Evolutionary conservation across 2,113 vertebrate genomes (phyloP), one percentile per base, ranked within the genome.

Genomic region (Brachyistius frenatus): DNA sequence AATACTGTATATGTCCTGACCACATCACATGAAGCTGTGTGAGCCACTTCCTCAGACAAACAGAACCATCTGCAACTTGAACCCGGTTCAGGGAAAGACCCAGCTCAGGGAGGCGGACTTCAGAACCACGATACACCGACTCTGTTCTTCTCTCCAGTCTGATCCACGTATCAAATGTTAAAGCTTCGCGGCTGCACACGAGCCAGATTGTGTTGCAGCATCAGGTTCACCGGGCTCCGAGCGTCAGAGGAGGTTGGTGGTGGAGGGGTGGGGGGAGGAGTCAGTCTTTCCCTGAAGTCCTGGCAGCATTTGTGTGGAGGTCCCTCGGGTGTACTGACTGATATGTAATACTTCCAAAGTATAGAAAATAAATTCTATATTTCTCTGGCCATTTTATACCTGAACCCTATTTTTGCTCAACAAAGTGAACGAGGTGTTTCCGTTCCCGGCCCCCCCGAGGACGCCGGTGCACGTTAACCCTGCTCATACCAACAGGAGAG

Each of bases 311-410:
- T 37, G 3, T n/a, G 14, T 39, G 61, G 62, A 65, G 23, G 49
- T 55, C 31, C 4, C 60, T 49, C 16, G 39, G 46, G 7, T 37
- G 23, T 52, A 10, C n/a, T 56, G 33, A 77, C 15, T 9, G 5
- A 68, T 23, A 58, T 7, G 32, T 72, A 72, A 70, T 73, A 46
- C 31, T 69, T 44, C 31, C 60, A 46, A 89, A 46, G 30, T 31
- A 46, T 0, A 56, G 5, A 41, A 76, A 62, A 33, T 8, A 65
- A 55, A 70, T 6, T 5, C 52, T n/a, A 65, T 7, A 46, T 36
- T 5, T 74, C 68, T 72, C 46, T 65, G 73, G 53, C 69, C 64
- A 69, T 73, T 85, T 63, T 30, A 47, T 15, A 35, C 56, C 62
- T 50, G 44, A 1, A 36, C 11, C 31, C 7, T 9, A 32, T 32